phyloP scores from a whole-genome alignment of 1,140 invertebrate species.

The Platyscapa corneri region DNA sequence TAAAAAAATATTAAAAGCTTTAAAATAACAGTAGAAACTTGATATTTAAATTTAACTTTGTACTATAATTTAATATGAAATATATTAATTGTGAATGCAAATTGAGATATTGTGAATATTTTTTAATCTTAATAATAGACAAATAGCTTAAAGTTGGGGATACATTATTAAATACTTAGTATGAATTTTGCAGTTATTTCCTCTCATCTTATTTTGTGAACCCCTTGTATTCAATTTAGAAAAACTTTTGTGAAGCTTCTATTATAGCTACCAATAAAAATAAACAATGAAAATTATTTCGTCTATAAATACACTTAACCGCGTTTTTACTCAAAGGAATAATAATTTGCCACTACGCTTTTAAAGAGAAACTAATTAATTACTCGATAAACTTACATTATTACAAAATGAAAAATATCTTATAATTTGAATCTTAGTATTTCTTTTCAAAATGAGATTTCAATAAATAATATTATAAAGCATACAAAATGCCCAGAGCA shows the following conservation, averaged over 20 bases:
- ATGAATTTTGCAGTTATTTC: not conserved
- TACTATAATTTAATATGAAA: not conserved
- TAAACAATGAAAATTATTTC: not conserved
- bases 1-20: not conserved
- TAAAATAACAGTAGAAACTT: constrained; percentile 1
- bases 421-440: not conserved
- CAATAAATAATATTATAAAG: not conserved
- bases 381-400: not conserved
- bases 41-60: not conserved
- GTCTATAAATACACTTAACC: not conserved
- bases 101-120: not conserved
- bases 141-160: not conserved
- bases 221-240: not conserved
- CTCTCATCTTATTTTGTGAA: not conserved
- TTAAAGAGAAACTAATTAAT: not conserved
- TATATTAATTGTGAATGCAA: not conserved
- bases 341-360: not conserved
- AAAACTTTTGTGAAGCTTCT: not conserved
- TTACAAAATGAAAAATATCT: not conserved
- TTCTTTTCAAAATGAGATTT: not conserved
- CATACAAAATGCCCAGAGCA: not conserved
- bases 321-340: not conserved
- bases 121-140: not conserved
- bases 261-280: not conserved
- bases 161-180: not conserved